phyloP scores from a whole-genome alignment of 2,797 vertebrate species.

The Gobionotothen gibberifrons region DNA sequence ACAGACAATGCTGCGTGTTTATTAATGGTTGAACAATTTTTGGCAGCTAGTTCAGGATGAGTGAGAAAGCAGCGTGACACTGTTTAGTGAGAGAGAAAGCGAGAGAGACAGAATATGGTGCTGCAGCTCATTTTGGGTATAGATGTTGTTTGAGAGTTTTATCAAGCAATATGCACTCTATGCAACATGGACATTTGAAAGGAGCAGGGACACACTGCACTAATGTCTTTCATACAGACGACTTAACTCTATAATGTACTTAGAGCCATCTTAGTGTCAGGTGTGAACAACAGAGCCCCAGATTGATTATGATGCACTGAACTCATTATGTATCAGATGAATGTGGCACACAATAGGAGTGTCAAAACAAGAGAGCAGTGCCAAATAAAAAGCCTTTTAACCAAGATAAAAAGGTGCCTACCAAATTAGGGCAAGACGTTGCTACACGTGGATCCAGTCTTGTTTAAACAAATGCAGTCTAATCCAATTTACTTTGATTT shows the following conservation, averaged over 20 bases:
- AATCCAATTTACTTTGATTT: too few species aligned
- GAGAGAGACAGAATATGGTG: slow-evolving; percentile 31
- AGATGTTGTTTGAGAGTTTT: slow-evolving; percentile 6
- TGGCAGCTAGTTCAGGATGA: slow-evolving; percentile 30
- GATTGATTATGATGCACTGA: slow-evolving; percentile 27
- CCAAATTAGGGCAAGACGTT: not conserved
- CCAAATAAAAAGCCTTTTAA: slow-evolving; percentile 3
- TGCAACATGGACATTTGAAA: not conserved
- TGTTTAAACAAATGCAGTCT: not conserved
- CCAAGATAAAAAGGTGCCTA: not conserved
- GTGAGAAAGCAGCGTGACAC: slow-evolving; percentile 28
- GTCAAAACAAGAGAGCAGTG: slow-evolving; percentile 26
- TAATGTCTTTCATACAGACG: slow-evolving; percentile 6
- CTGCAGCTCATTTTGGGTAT: slow-evolving; percentile 23
- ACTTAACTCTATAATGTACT: not conserved
- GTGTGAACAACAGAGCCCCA: slow-evolving; percentile 35
- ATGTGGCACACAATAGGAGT: slow-evolving; percentile 24
- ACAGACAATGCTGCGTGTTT: slow-evolving; percentile 4
- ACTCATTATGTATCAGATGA: slow-evolving; percentile 13
- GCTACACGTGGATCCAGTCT: not conserved
- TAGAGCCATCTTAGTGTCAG: slow-evolving; percentile 7
- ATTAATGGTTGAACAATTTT: slow-evolving; percentile 21
- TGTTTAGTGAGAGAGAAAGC: slow-evolving; percentile 22
- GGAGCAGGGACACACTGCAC: not conserved
- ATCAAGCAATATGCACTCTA: slow-evolving; percentile 1